phyloP scores from a whole-genome alignment of 2,888 invertebrate genomes.

The Idaea straminata region DNA sequence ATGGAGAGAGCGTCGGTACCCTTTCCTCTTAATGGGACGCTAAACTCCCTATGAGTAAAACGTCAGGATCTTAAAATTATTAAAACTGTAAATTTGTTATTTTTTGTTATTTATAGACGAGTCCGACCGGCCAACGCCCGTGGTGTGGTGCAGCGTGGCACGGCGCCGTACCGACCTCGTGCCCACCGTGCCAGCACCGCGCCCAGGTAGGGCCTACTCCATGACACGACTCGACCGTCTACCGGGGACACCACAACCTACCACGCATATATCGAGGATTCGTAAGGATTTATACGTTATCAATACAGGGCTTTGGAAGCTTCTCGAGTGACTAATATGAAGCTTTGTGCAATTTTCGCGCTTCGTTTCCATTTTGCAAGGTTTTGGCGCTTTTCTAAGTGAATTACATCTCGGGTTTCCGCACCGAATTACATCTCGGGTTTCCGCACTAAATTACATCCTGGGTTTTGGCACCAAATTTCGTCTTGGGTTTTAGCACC shows the following conservation, averaged over 20 bases:
- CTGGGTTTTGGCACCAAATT: too few relatives aligned
- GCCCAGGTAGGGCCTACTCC: constrained; percentile 90
- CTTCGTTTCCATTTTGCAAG: constrained; percentile 1
- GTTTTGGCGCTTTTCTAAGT: neutral
- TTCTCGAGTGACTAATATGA: constrained; percentile 11
- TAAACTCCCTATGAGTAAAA: too few relatives aligned
- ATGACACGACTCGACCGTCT: constrained; percentile 92
- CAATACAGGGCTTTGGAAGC: constrained; percentile 16
- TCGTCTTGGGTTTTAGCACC: too few relatives aligned
- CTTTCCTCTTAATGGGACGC: too few relatives aligned
- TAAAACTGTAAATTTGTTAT: too few relatives aligned
- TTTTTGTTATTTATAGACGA: constrained; percentile 46
- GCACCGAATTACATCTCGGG: neutral
- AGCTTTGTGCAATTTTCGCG: constrained; percentile 17
- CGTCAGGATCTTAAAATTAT: too few relatives aligned
- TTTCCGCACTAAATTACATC: too few relatives aligned
- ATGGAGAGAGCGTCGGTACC: too few relatives aligned
- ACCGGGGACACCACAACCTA: constrained; percentile 51
- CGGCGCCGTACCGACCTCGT: constrained; percentile 94
- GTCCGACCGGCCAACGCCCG: constrained; percentile 71
- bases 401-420: neutral
- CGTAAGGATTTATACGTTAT: constrained; percentile 46
- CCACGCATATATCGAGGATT: constrained; percentile 63
- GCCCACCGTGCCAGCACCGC: constrained; percentile 88
- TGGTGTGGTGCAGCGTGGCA: constrained; percentile 88